Conservation (phyloP, 2,797 vertebrate genomes). For the Gallinago nigripennis region DNA sequence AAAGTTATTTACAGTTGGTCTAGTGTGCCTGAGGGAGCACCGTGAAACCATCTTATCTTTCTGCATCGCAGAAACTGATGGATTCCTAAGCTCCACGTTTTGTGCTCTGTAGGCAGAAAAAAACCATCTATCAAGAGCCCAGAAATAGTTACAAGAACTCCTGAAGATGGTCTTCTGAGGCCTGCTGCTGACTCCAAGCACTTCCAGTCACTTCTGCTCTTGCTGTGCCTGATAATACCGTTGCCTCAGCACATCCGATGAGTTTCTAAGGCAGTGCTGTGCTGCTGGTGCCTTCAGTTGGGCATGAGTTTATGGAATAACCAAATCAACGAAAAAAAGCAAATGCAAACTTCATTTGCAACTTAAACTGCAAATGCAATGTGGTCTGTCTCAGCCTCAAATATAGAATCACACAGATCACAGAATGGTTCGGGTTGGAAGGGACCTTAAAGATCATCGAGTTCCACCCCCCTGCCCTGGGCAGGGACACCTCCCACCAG, state of each 20-base stretch:
- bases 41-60: neutral
- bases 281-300: neutral
- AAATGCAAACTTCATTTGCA: neutral
- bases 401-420: neutral
- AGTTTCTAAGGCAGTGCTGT: neutral
- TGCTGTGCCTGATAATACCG: neutral
- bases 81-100: neutral
- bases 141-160: neutral
- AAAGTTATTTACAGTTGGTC: neutral
- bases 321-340: neutral
- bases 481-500: too few species aligned
- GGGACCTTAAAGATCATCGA: too few species aligned
- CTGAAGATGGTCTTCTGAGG: neutral
- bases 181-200: neutral
- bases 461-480: too few species aligned
- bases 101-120: neutral
- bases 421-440: too few species aligned
- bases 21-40: neutral
- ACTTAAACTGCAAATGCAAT: neutral
- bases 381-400: neutral
- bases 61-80: neutral
- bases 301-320: neutral
- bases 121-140: neutral
- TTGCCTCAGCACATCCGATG: neutral
- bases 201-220: neutral